phyloP scores from a whole-genome alignment of 2,113 vertebrate species.

The Atrichornis clamosus region DNA sequence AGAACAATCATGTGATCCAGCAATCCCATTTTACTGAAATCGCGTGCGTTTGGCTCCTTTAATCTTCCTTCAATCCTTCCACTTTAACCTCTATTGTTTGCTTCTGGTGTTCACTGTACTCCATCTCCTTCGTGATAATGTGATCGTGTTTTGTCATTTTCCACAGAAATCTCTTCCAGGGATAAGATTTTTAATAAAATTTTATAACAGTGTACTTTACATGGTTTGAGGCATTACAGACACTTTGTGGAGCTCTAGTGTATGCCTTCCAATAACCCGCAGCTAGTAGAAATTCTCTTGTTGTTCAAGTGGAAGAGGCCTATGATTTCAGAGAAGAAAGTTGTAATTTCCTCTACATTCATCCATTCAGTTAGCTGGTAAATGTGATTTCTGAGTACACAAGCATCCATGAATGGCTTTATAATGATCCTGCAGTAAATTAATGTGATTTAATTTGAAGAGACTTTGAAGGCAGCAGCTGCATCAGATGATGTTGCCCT shows the following conservation, averaged over 20 bases:
- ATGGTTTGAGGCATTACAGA: background rate
- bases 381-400: constrained; percentile 62
- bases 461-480: constrained; percentile 57
- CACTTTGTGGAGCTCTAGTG: background rate
- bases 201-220: background rate
- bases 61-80: background rate
- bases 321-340: constrained; percentile 64
- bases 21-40: background rate
- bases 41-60: background rate
- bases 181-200: background rate
- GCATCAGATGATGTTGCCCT: background rate
- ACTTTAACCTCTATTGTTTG: background rate
- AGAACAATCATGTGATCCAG: background rate
- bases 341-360: constrained; percentile 64
- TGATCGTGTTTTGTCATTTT: background rate
- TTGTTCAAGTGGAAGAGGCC: constrained; percentile 39
- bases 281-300: constrained; percentile 33
- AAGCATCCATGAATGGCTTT: constrained; percentile 57
- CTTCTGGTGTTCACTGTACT: background rate
- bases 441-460: constrained; percentile 63
- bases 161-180: background rate
- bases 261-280: background rate
- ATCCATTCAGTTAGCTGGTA: constrained; percentile 48
- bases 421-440: constrained; percentile 61
- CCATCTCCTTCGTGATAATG: background rate